Base-by-base conservation (phyloP, 2,113 vertebrate genomes). In the Fregetta grallaria region DNA sequence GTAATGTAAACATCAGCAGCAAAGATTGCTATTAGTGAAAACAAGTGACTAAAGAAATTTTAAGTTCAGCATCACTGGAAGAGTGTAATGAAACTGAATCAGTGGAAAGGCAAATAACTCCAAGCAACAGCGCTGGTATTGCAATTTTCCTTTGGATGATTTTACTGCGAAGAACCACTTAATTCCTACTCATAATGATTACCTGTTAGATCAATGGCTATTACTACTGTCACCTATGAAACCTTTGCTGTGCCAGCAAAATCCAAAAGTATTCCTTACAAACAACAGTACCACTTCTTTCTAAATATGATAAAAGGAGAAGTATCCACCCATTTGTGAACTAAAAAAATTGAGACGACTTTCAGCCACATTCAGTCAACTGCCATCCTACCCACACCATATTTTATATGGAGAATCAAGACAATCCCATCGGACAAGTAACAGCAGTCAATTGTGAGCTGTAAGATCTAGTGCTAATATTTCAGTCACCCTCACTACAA, bases 91-190 rank as follows among this genome's bases (percentile, higher is more conserved):
- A 91, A 92, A 91, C 27, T 74, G 45, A 40, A 71, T 62, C 75
- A 67, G 67, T 62, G 71, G 76, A 86, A 94, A 94, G 70, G 84
- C 79, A 97, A 95, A 72, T 87, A 89, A 87, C 61, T 75, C 74
- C 49, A 81, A 84, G 86, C 47, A 89, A 66, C 18, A 89, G 56
- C 73, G 87, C 50, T 44, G 40, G 9, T 65, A 44, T 20, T 81
- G 61, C 40, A 78, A 7, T 92, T 77, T 91, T 78, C 65, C 56
- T 75, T 74, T 85, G 91, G 84, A 75, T 80, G 86, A 86, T 77
- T 95, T 92, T 86, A 96, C 44, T 88, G 82, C 67, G 20, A 92
- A 91, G 72, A 96, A 84, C 58, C 65, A 76, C 66, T 72, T 82
- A 81, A 92, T 94, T 96, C 49, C 53, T 65, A 11, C 90, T 79